Conservation (phyloP, 2,113 vertebrate genomes). For the Muntiacus reevesi region DNA sequence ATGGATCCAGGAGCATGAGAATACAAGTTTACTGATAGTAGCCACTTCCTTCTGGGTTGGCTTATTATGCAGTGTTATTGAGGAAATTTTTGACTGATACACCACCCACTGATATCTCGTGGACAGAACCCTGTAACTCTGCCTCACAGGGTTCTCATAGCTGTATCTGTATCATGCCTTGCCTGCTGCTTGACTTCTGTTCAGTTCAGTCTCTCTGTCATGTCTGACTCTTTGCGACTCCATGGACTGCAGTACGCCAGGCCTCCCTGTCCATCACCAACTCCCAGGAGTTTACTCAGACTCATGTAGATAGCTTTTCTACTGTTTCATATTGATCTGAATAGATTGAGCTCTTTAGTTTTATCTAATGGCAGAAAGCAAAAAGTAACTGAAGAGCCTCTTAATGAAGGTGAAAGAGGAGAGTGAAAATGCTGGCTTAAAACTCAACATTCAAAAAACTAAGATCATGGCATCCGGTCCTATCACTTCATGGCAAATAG, state of each 20-base stretch:
- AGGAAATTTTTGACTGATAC: neutral
- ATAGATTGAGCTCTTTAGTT: neutral
- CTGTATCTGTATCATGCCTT: neutral
- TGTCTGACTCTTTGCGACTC: neutral
- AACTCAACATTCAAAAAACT: neutral
- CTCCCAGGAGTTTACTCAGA: neutral
- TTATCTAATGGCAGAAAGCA: neutral
- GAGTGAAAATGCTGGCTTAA: neutral
- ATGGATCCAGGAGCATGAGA: neutral
- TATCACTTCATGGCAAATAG: neutral
- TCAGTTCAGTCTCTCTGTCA: accelerated
- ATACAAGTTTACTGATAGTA: neutral
- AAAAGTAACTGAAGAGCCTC: neutral
- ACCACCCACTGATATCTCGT: neutral
- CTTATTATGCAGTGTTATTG: neutral
- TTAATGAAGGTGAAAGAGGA: neutral
- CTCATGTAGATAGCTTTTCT: neutral
- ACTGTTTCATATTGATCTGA: neutral
- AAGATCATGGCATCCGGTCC: neutral
- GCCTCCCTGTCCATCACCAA: neutral
- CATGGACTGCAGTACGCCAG: neutral
- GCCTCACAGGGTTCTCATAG: neutral
- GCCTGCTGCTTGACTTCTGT: neutral
- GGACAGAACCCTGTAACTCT: neutral
- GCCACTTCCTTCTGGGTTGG: neutral